Base-by-base conservation (phyloP, 2,113 vertebrate genomes). In the Thalassoma bifasciatum region DNA sequence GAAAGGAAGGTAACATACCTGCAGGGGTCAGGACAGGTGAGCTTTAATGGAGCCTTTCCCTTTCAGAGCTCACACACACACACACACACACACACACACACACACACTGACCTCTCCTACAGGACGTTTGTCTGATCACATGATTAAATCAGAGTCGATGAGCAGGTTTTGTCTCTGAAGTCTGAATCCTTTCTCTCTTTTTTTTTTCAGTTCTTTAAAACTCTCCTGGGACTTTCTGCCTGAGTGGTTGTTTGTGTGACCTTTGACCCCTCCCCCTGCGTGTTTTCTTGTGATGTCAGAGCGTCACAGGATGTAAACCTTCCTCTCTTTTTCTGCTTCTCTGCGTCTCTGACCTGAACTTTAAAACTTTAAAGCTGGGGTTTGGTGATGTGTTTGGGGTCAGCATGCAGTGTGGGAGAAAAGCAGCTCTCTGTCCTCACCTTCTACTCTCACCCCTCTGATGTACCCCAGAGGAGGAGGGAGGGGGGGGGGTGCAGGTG, bases 21-120 rank as follows among this genome's bases (percentile, higher is more conserved):
- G 83, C 81, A 86, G 87, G 90, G 90, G 87, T 92, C 88, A 88
- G 79, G 77, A 87, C 89, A 92, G 90, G 90, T 92, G 89, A 90
- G 87, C 86, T 88, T 87, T 88, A 92, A 90, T 90, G 84, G 89
- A 90, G 75, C 86, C 90, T 92, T 92, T 92, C 90, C 90, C 90
- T 92, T 92, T 92, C 90, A 84, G 79, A 71, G 68, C 47, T 50
- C 68, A 62, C 76, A 40, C 56, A 49, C 75, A 79, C 61, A 66
- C 75, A 76, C 68, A 76, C 68, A 76, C 73, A 72, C 64, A 71
- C 72, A 58, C 46, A 61, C 47, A 44, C 17, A 68, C 81, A 44
- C 19, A 82, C 61, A 64, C 44, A 65, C 42, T 83, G 71, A 83
- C 79, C 87, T 79, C 58, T 76, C 62, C 34, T 34, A 49, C 36